A percentile compares a stretch with the other conserved stretches of the same genome.
These are phyloP conservation scores for Nettapus auritus DNA, from an alignment of 2,113 vertebrate species.

Conservation along the genomic window DNA sequence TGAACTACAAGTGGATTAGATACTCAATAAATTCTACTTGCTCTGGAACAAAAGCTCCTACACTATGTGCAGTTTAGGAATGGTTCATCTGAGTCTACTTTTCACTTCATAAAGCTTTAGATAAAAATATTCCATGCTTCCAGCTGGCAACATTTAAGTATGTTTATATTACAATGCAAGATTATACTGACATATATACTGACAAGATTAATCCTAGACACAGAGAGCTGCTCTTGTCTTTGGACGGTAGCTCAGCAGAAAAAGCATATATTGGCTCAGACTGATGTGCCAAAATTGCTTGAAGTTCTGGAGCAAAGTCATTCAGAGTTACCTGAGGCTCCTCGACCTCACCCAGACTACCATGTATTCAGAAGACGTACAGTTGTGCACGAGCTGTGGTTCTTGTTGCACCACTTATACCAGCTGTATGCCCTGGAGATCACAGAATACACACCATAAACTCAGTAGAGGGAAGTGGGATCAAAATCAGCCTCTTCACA, in stretches of 20 bases:
- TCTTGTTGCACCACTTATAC: neutral
- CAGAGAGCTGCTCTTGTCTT: neutral
- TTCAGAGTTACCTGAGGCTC: neutral
- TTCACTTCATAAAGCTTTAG: neutral
- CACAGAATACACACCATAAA: neutral
- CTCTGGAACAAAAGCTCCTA: neutral
- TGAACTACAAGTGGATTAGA: neutral
- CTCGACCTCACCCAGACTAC: neutral
- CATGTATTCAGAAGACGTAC: fast-evolving
- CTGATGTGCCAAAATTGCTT: neutral
- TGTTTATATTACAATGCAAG: neutral
- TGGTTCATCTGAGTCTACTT: neutral
- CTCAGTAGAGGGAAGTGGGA: neutral
- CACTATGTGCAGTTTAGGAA: neutral
- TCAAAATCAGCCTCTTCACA: neutral
- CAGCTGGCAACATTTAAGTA: neutral
- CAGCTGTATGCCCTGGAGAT: neutral
- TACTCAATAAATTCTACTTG: neutral
- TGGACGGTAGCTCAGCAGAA: neutral
- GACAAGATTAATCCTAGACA: neutral
- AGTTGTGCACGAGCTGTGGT: neutral
- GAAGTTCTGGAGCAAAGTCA: neutral
- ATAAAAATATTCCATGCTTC: neutral
- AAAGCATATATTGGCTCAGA: neutral
- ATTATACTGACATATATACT: no score